Evolutionary conservation across 2,113 vertebrate genomes (phyloP), one percentile per base, ranked within the genome.

Genomic region (Brachyhypopomus gauderio): DNA sequence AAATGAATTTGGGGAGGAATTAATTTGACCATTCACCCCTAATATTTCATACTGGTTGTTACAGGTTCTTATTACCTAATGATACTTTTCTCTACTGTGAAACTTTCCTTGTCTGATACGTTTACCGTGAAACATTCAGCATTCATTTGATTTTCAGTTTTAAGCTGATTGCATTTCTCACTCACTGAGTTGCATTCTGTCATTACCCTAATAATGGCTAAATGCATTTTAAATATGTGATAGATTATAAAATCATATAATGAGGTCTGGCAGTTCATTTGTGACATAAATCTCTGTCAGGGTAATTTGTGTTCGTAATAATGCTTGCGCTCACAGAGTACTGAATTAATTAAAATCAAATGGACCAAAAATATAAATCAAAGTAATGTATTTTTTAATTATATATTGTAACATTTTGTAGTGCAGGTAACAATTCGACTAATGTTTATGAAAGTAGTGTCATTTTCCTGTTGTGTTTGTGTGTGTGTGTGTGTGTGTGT

Each of bases 151-250:
- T 87, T 92, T 85, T 86, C 70, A 83, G 85, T 86, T 80, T 88
- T 72, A 78, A 71, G 88, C 75, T 85, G 63, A 91, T 88, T 86
- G 73, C 58, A 82, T 72, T 84, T 78, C 64, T 75, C 71, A 80
- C 63, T 80, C 84, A 81, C 66, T 79, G 88, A 85, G 90, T 92
- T 86, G 86, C 88, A 89, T 88, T 88, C 86, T 83, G 74, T 80
- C 86, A 90, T 92, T 92, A 91, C 85, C 86, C 86, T 91, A 90
- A 92, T 92, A 90, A 91, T 89, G 83, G 85, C 83, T 92, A 92
- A 93, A 93, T 92, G 90, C 89, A 89, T 92, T 92, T 92, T 92
- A 90, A 93, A 90, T 90, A 93, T 86, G 87, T 90, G 89, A 92
- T 91, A 89, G 87, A 93, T 94, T 91, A 92, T 90, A 86, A 88